phyloP scores from a whole-genome alignment of 1,140 invertebrate genomes.

The Drosophila subpulchrella region DNA sequence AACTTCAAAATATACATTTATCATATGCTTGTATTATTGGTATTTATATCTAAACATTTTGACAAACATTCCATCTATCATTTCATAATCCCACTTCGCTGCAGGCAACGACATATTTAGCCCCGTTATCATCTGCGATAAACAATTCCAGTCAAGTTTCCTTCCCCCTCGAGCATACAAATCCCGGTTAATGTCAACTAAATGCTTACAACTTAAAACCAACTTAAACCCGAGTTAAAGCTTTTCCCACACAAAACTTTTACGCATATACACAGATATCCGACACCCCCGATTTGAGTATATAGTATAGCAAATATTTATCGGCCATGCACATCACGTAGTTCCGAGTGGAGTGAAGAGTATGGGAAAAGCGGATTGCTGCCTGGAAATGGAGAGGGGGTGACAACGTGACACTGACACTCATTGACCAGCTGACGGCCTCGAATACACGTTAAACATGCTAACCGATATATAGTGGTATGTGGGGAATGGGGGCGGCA shows the following conservation, averaged over 20 bases:
- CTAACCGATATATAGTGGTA: conserved; percentile 57
- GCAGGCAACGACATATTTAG: conserved; percentile 22
- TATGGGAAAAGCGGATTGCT: conserved; percentile 5
- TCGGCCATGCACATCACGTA: conserved; percentile 70
- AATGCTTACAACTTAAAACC: conserved; percentile 81
- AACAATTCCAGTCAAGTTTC: conserved; percentile 36
- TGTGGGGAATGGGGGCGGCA: background rate
- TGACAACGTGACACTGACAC: conserved; percentile 74
- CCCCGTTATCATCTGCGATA: conserved; percentile 32
- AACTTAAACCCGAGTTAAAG: conserved; percentile 73
- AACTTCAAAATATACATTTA: background rate
- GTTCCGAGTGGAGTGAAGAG: conserved; percentile 19
- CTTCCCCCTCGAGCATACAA: conserved; percentile 33
- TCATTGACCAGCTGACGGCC: conserved; percentile 71
- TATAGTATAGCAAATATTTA: conserved; percentile 68
- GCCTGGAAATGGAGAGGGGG: conserved; percentile 12
- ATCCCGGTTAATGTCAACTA: conserved; percentile 78
- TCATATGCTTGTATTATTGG: background rate
- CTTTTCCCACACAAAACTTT: conserved; percentile 38
- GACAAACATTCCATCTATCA: conserved; percentile 30
- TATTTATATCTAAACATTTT: background rate
- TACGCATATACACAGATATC: conserved; percentile 36
- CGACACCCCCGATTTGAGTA: conserved; percentile 45
- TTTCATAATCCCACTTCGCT: conserved; percentile 20
- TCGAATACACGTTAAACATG: conserved; percentile 51